Evolutionary conservation across 1,140 invertebrate species (phyloP), one percentile per base, ranked within the genome.

Genomic region (Heliconius hewitsoni): DNA sequence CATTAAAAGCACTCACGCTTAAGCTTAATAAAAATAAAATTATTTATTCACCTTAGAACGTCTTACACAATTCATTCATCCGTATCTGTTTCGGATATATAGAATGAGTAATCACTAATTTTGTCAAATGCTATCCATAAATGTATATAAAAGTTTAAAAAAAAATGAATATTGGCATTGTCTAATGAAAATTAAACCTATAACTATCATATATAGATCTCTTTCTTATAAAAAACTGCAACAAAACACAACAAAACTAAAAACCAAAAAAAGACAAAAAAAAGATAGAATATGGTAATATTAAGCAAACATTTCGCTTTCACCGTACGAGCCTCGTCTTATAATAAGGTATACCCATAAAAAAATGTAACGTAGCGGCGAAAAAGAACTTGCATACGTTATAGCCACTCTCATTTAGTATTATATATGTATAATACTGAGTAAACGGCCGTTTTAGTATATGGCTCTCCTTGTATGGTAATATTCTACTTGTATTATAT

Each of bases 361-460:
- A 66, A 57, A 66, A 66, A 66, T 66, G 27, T 66, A 66, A 66
- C 23, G 60, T 66, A 66, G 13, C 60, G 60, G n/a, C 27, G 60
- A 16, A 66, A 27, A 66, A 30, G 23, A 66, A 66, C 60, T 66
- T 27, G 60, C 60, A 66, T 66, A 66, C 60, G 60, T 66, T 66
- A 66, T 6, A n/a, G 60, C 60, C 60, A 66, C 55, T 66, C 60
- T 66, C 60, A 66, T 66, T 66, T 66, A 16, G n/a, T 66, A 30
- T 66, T 66, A 66, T 66, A 27, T 66, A 66, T 66, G 60, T 18
- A 66, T 66, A 66, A 66, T 66, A 30, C 60, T 30, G 23, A 66
- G 9, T 66, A 66, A 66, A 66, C n/a, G 23, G 60, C 60, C 23
- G 27, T n/a, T 66, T 66, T 66, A 66, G 23, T 66, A 3, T 66